Evolutionary conservation across 1,140 invertebrate species (phyloP).

Genomic region (Habropoda laboriosa): DNA sequence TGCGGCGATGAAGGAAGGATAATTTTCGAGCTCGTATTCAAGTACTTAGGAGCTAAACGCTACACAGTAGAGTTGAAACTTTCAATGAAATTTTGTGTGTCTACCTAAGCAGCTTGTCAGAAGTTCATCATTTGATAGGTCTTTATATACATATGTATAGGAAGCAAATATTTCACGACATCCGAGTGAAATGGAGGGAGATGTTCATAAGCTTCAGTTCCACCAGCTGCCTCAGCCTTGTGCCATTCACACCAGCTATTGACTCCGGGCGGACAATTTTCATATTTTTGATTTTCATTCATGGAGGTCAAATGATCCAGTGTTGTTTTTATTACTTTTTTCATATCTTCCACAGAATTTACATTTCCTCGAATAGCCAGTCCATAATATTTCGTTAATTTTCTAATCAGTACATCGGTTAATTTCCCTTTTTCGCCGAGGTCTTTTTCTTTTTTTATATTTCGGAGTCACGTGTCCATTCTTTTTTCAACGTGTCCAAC

Average conservation of each 20-base stretch:
- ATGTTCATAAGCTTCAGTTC: no score
- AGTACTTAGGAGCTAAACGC: not conserved
- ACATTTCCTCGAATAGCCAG: no score
- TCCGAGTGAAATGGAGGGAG: no score
- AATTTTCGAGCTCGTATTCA: not conserved
- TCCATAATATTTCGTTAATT: no score
- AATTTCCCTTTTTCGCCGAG: no score
- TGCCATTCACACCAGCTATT: conserved; percentile 62
- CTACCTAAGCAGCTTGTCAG: not conserved
- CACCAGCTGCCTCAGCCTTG: not conserved
- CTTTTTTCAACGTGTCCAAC: no score
- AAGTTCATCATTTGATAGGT: not conserved
- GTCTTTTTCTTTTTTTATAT: no score
- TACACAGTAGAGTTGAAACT: not conserved
- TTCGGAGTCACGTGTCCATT: no score
- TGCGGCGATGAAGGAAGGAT: not conserved
- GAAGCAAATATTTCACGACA: no score
- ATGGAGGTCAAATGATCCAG: conserved; percentile 70
- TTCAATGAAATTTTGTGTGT: not conserved
- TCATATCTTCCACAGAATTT: no score
- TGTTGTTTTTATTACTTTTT: conserved; percentile 65
- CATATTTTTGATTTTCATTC: conserved; percentile 47
- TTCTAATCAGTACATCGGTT: no score
- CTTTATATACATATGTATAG: no score
- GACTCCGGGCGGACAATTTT: conserved; percentile 63